Percentiles rank a stretch among this genome's conserved stretches.
phyloP scores from a whole-genome alignment of 2,797 vertebrate species.

The Hydrocynus forskahlii region DNA sequence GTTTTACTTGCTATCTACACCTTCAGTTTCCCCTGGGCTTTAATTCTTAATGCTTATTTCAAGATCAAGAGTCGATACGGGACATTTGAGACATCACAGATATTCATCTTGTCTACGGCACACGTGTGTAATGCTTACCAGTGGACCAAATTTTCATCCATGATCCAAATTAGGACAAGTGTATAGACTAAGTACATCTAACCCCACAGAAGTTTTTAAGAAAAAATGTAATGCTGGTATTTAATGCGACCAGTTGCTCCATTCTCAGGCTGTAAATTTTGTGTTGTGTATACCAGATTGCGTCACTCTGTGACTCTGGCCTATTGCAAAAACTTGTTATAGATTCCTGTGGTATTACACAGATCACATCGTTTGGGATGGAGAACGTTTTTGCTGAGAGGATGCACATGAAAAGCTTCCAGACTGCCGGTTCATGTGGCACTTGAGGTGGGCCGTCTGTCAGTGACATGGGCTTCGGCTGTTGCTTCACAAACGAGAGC shows the following conservation, averaged over 20 bases:
- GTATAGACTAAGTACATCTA: neutral
- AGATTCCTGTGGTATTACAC: neutral
- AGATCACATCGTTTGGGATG: neutral
- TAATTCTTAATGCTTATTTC: slow-evolving; percentile 60
- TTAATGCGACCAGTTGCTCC: neutral
- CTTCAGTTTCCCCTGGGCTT: slow-evolving; percentile 51
- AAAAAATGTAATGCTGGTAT: neutral
- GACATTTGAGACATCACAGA: slow-evolving; percentile 55
- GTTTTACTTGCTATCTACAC: slow-evolving; percentile 57
- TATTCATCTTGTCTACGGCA: slow-evolving; percentile 55
- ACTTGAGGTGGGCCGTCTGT: slow-evolving; percentile 41
- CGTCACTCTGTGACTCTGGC: neutral
- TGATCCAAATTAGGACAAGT: slow-evolving; percentile 18
- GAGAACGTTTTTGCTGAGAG: neutral
- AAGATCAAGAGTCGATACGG: slow-evolving; percentile 51
- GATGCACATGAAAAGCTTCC: slow-evolving; percentile 1
- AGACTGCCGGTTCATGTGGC: slow-evolving; percentile 5
- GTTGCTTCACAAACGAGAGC: slow-evolving; percentile 34
- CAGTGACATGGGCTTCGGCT: slow-evolving; percentile 49
- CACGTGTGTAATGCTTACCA: slow-evolving; percentile 49
- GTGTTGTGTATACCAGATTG: neutral
- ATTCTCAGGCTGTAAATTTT: neutral
- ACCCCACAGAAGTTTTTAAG: neutral
- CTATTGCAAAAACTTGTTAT: neutral
- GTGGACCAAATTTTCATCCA: slow-evolving; percentile 41